These are phyloP conservation scores for Apostichopus parvimensis DNA, from an alignment of 35 echinoderm and acorn worm genomes.

Conservation along the genomic window DNA sequence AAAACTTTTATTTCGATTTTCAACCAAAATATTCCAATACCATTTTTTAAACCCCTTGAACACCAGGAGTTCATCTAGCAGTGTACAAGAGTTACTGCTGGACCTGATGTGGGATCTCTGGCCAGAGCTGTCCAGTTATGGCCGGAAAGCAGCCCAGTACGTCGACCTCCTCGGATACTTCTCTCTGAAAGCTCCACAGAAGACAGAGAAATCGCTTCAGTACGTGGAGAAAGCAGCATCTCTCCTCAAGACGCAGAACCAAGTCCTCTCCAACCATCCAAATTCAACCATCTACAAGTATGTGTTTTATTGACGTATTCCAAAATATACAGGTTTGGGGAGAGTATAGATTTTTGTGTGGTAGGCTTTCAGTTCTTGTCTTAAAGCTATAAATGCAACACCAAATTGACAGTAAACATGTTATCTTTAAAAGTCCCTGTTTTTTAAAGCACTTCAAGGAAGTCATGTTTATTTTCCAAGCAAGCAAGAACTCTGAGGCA, in stretches of 20 bases:
- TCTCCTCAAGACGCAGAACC: constrained; percentile 91
- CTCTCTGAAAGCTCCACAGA: constrained; percentile 90
- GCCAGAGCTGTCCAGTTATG: constrained; percentile 93
- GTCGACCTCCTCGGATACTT: constrained; percentile 98
- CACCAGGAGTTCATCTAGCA: constrained; percentile 75
- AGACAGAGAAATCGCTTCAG: constrained; percentile 80
- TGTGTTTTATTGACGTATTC: neutral
- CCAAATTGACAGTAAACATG: too few species aligned
- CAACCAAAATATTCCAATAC: too few species aligned
- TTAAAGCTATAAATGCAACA: too few species aligned
- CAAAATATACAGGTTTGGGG: too few species aligned
- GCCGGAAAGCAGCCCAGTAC: constrained; percentile 93
- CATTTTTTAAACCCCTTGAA: too few species aligned
- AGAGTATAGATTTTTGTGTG: too few species aligned
- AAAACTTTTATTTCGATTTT: too few species aligned
- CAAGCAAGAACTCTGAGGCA: too few species aligned
- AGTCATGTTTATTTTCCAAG: too few species aligned
- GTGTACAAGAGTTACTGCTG: constrained; percentile 80
- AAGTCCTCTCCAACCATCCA: constrained; percentile 89
- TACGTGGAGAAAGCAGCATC: constrained; percentile 95
- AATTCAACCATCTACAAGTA: constrained; percentile 99
- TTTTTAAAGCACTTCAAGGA: too few species aligned
- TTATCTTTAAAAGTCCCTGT: too few species aligned
- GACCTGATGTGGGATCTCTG: constrained; percentile 98
- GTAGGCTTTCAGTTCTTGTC: too few species aligned